Conservation (phyloP, 2,888 invertebrate genomes). For the Junonia oenone region DNA sequence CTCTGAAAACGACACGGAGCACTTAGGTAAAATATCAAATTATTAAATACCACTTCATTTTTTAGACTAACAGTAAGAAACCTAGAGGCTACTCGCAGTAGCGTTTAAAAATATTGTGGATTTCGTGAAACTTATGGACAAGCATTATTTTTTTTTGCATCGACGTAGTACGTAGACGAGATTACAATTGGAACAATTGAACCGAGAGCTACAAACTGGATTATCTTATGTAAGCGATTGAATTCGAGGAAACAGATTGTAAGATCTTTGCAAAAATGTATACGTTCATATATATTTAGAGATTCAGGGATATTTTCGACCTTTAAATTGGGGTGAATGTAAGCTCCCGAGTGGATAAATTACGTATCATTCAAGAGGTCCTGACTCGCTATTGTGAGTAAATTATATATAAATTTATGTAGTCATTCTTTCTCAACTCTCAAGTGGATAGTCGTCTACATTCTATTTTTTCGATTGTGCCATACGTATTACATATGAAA, state of each 20-base stretch:
- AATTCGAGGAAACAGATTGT: background rate
- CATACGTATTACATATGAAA: too few relatives aligned
- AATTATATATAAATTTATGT: background rate
- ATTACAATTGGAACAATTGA: background rate
- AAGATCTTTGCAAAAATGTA: conserved; percentile 8
- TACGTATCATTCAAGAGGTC: conserved; percentile 1
- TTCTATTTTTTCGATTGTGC: too few relatives aligned
- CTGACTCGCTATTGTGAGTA: background rate
- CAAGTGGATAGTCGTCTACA: background rate
- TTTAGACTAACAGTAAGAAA: too few relatives aligned
- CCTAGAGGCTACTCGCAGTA: too few relatives aligned
- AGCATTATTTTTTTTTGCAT: background rate
- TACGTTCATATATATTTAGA: background rate
- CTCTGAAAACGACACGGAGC: too few relatives aligned
- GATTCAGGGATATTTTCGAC: conserved; percentile 8
- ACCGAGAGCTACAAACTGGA: background rate
- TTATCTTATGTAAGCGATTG: conserved; percentile 2
- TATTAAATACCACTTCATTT: too few relatives aligned
- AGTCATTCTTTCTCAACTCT: background rate
- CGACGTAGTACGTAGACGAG: background rate
- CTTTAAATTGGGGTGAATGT: background rate
- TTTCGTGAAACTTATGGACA: background rate
- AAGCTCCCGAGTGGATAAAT: conserved; percentile 2
- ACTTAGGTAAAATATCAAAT: too few relatives aligned
- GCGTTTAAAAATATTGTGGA: too few relatives aligned